These are phyloP conservation scores for Chelmon rostratus DNA, from an alignment of 2,797 vertebrate species.

Conservation along the genomic window DNA sequence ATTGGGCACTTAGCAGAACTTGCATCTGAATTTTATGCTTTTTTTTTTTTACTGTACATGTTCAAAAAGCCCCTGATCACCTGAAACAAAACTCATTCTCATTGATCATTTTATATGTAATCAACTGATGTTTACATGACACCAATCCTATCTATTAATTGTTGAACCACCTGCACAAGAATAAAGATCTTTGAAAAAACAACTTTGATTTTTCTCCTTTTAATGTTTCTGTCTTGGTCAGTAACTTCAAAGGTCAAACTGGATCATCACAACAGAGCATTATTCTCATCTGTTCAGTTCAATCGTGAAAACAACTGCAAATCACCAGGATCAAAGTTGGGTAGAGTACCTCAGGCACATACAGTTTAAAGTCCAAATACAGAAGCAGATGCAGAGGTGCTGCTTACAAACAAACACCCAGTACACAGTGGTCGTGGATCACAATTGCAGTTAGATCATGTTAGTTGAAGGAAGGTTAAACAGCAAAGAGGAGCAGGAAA, in stretches of 20 bases:
- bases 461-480: slow-evolving; percentile 41
- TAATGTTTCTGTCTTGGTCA: slow-evolving; percentile 66
- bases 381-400: slow-evolving; percentile 53
- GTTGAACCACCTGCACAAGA: slow-evolving; percentile 88
- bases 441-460: slow-evolving; percentile 40
- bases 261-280: slow-evolving; percentile 20
- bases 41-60: slow-evolving; percentile 49
- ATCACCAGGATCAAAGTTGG: slow-evolving; percentile 59
- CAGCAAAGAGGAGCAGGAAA: slow-evolving; percentile 31
- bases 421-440: slow-evolving; percentile 57
- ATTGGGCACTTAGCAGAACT: slow-evolving; percentile 24
- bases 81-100: slow-evolving; percentile 47
- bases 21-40: not conserved
- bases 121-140: slow-evolving; percentile 80
- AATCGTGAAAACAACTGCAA: slow-evolving; percentile 64
- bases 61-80: slow-evolving; percentile 41
- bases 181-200: slow-evolving; percentile 81
- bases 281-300: slow-evolving; percentile 53
- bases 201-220: slow-evolving; percentile 50
- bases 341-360: slow-evolving; percentile 70
- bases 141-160: slow-evolving; percentile 74
- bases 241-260: slow-evolving; percentile 35
- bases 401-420: slow-evolving; percentile 49
- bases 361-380: slow-evolving; percentile 56
- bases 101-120: slow-evolving; percentile 64